Evolutionary conservation across 2,113 vertebrate species (phyloP).

Genomic region (Syrmaticus mikado): DNA sequence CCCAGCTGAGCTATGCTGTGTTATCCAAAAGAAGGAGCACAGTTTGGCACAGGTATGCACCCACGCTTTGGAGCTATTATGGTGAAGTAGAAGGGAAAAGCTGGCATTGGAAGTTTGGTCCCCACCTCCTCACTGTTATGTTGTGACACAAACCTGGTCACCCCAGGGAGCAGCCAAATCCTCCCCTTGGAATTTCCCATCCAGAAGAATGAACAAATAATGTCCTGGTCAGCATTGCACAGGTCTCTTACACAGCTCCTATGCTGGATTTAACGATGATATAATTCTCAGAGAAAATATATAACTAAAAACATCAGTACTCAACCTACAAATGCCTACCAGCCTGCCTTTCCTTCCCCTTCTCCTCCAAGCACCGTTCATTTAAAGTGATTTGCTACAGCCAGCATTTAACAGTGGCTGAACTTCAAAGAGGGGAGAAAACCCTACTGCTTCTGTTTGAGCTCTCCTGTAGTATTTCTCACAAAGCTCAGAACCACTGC

Average conservation of each 20-base stretch:
- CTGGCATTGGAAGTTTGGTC: background rate
- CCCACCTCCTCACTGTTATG: background rate
- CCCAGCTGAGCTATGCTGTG: accelerated
- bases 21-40: background rate
- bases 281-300: background rate
- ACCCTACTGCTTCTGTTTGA: background rate
- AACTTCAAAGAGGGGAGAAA: constrained; percentile 37
- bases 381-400: background rate
- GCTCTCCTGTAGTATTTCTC: background rate
- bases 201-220: background rate
- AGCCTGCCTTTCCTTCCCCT: background rate
- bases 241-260: background rate
- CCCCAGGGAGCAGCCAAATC: background rate
- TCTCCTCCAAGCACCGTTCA: background rate
- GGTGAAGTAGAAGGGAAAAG: background rate
- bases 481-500: background rate
- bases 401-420: background rate
- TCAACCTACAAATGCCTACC: background rate
- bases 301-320: background rate
- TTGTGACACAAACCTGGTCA: background rate
- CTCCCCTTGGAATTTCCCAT: background rate
- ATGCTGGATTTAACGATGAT: accelerated
- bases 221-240: background rate
- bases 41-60: accelerated
- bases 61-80: background rate